Evolutionary conservation across 2,797 vertebrate genomes (phyloP).

Genomic region (Gymnothorax reevesii): DNA sequence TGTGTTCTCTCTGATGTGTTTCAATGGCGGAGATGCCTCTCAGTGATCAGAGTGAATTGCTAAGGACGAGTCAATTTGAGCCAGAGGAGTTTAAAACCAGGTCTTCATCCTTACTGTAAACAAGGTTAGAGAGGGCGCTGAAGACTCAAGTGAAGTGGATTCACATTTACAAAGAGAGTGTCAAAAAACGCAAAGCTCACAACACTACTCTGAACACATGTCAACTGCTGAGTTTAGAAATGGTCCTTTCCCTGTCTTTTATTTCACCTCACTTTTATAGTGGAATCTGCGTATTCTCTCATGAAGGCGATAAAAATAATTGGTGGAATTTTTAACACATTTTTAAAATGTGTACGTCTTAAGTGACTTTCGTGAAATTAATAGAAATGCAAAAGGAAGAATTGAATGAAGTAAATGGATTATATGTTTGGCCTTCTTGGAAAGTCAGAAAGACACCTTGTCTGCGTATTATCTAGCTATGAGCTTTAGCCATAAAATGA

Average conservation of each 20-base stretch:
- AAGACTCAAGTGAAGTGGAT: not conserved
- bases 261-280: not conserved
- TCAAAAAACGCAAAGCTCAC: not conserved
- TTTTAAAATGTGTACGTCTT: not conserved
- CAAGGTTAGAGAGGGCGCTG: not conserved
- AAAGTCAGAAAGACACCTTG: too few species aligned
- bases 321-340: not conserved
- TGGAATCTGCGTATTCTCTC: not conserved
- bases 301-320: not conserved
- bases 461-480: too few species aligned
- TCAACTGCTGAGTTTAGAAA: not conserved
- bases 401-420: not conserved
- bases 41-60: constrained; percentile 46
- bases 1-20: constrained; percentile 28
- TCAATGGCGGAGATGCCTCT: not conserved
- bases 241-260: not conserved
- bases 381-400: not conserved
- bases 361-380: not conserved
- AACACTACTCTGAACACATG: not conserved
- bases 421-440: not conserved
- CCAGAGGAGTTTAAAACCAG: constrained; percentile 12
- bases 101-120: not conserved
- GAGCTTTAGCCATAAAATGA: too few species aligned
- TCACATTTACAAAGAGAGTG: not conserved
- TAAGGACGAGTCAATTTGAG: constrained; percentile 21